Percentiles rank a stretch among this genome's conserved stretches.
Evolutionary conservation across 2,888 invertebrate species (phyloP).

Genomic region (Perizoma flavofasciatum): DNA sequence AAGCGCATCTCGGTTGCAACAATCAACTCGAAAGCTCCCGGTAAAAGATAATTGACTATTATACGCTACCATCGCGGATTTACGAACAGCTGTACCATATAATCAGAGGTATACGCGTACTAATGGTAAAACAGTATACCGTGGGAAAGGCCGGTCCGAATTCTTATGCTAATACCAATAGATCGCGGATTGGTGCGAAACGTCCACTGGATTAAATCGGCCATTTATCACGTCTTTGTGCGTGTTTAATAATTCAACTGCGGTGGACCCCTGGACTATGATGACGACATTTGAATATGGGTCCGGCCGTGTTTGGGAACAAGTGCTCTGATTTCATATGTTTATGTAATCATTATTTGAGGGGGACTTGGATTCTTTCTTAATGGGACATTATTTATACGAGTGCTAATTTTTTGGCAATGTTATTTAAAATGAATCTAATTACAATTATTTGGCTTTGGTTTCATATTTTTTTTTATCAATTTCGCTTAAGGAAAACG

Average conservation of each 20-base stretch:
- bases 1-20: conserved; percentile 34
- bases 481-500: too few relatives aligned
- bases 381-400: background rate
- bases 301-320: conserved; percentile 19
- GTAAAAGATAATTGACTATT: conserved; percentile 46
- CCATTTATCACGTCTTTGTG: conserved; percentile 62
- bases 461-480: too few relatives aligned
- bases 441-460: too few relatives aligned
- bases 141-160: conserved; percentile 66
- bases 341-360: conserved; percentile 19
- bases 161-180: conserved; percentile 75
- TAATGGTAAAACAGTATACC: conserved; percentile 55
- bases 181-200: conserved; percentile 70
- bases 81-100: conserved; percentile 36
- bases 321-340: conserved; percentile 21
- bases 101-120: conserved; percentile 34
- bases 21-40: conserved; percentile 35
- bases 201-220: conserved; percentile 40
- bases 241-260: conserved; percentile 69
- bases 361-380: conserved; percentile 6
- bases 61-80: conserved; percentile 34
- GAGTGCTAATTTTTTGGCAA: too few relatives aligned
- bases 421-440: too few relatives aligned
- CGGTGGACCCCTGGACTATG: conserved; percentile 41
- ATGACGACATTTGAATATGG: conserved; percentile 38